Evolutionary conservation across 2,797 vertebrate genomes (phyloP), one percentile per base, ranked within the genome.

Genomic region (Semotilus atromaculatus): DNA sequence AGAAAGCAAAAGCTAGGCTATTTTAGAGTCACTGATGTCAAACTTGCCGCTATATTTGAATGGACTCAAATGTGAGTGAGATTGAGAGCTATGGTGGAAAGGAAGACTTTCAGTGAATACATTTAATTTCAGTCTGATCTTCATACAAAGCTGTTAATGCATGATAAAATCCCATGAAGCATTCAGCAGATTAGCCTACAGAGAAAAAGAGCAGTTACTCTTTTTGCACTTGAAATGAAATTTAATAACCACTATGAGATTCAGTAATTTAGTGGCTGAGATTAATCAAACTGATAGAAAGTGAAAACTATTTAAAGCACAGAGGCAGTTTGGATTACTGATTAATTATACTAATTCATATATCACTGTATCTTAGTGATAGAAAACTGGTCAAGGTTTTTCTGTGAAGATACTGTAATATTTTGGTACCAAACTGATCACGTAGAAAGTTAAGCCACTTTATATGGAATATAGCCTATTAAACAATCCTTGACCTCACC

Each of bases 321-420:
- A 62, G 19, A 36, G 14, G n/a, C 43, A 11, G 21, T 34, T 38
- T 75, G 34, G 23, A 11, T 31, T 40, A 40, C 72, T 55, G n/a
- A 82, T 73, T 62, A 43, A 73, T 34, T 66, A 74, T 60, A 53
- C 18, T 31, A 60, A 72, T 43, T 31, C 11, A 72, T 40, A 60
- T 3, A 72, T 72, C 19, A n/a, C 23, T 36, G 31, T 16, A n/a
- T 40, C 48, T 16, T 55, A 58, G 5, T 38, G 48, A 70, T 48
- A 80, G 0, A 48, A 34, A 81, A 71, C 53, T 18, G 16, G 31
- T 36, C 48, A 55, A 40, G 53, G 23, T 60, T 40, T n/a, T 34
- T 38, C 19, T 10, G 16, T 38, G 34, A 16, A 31, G 6, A 31
- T 31, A 31, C 58, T 8, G 29, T n/a, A 26, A 77, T 77, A 77